Evolutionary conservation across 1,140 invertebrate genomes (phyloP), one percentile per base, ranked within the genome.

Genomic region (Gryon sp.): DNA sequence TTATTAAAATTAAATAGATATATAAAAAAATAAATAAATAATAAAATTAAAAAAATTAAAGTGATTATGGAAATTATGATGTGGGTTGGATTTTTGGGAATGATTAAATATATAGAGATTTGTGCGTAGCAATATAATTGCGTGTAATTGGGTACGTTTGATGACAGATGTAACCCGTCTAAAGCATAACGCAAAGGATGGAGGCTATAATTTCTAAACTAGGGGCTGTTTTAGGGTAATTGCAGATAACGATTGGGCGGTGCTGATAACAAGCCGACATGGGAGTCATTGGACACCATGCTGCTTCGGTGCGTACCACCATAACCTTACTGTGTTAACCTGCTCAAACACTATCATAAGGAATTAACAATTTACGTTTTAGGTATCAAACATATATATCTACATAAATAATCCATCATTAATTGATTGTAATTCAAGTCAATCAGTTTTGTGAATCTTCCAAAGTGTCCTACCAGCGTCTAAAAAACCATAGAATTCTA

Each of bases 161-260:
- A 84, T 84, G 83, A 84, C 83, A 84, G 83, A 84, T 84, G 82
- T 81, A 82, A 82, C 53, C 65, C 78, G 59, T 69, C 63, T 62
- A 78, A 74, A 70, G 70, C 70, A 78, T 74, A 78, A 75, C 76
- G 69, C 59, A 55, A 66, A 60, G 80, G 73, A 60, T 80, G 82
- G 82, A n/a, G n/a, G 80, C 87, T 88, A 88, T 88, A 88, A 88
- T 88, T 88, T 88, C 86, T 88, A 87, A 88, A 86, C 83, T 86
- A 85, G 82, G 84, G 85, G 84, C 82, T 88, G 85, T 88, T 87
- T 88, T 87, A 82, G 86, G 85, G 85, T 89, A 89, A 89, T 89
- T 89, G 86, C 85, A 84, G 86, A 88, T 89, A 87, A 88, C 86
- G 87, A 85, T 82, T 82, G 84, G 86, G 86, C 83, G 84, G 82